Evolutionary conservation across 2,797 vertebrate genomes (phyloP), one percentile per base, ranked within the genome.

Genomic region (Tadarida brasiliensis): DNA sequence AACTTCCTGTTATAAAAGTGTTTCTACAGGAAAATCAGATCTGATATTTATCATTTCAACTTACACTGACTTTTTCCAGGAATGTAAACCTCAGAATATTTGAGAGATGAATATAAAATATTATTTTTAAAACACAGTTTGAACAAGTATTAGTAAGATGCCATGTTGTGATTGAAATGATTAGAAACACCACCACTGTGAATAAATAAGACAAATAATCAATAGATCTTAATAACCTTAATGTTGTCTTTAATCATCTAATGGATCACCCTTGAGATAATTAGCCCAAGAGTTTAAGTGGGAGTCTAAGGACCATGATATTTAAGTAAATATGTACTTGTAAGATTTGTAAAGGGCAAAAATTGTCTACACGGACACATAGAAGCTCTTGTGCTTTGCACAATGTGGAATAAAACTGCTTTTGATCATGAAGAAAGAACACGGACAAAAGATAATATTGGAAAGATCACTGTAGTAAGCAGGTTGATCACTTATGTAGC

Each of bases 131-230:
- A 86, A 73, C 67, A 51, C 20, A 89, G 28, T 95, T 86, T 89
- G 73, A 86, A 10, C 0, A 51, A 94, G 35, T 74, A 11, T 76
- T 39, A 88, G 11, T 70, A 90, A 35, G 51, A 63, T 68, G 51
- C 17, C 22, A 90, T 15, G 44, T 87, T 88, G 51, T 80, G 20
- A 94, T 76, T 88, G 70, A 94, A 94, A 92, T 78, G 7, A 83
- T 96, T 95, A 91, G 28, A 94, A 93, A 78, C 3, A 93, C 7
- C 7, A 86, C 24, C 9, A 26, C 16, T 84, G 10, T 76, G 86
- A 83, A 86, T 73, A 93, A 94, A 82, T 67, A 91, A 78, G 26
- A 61, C 20, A 92, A 94, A 87, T 92, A 95, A 96, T 94, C 12
- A 68, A 95, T 89, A 68, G 65, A 63, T 87, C 51, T 92, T 77